A percentile compares a stretch with the other conserved stretches of the same genome.
phyloP scores from a whole-genome alignment of 2,797 vertebrate genomes.

The Mallotus villosus region DNA sequence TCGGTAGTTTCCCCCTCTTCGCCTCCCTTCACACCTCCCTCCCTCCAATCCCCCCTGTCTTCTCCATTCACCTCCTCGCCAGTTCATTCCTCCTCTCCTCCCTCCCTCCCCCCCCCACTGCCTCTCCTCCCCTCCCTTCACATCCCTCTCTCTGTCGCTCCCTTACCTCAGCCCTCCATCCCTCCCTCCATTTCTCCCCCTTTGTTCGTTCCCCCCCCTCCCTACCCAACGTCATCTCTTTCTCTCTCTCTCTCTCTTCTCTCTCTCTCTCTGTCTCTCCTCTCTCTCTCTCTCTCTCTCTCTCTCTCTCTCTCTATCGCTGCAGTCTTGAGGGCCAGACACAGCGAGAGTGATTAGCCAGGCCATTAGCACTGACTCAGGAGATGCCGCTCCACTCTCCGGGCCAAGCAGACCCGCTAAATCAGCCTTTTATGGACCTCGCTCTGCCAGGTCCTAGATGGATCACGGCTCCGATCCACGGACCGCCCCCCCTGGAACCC shows the following conservation, averaged over 20 bases:
- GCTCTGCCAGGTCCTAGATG: constrained; percentile 20
- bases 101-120: neutral
- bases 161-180: neutral
- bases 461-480: constrained; percentile 21
- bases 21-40: no score
- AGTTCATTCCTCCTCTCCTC: neutral
- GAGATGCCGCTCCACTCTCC: constrained; percentile 26
- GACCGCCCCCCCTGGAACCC: neutral
- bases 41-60: no score
- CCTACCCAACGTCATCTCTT: neutral
- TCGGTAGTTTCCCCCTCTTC: neutral
- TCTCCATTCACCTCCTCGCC: neutral
- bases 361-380: constrained; percentile 38
- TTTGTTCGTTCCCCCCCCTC: neutral
- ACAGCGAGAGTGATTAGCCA: constrained; percentile 47
- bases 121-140: neutral
- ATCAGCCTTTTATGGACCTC: constrained; percentile 37
- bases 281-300: constrained; percentile 10
- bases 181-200: neutral
- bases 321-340: constrained; percentile 28
- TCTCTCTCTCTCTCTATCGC: constrained; percentile 14
- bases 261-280: constrained; percentile 17
- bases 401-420: constrained; percentile 22
- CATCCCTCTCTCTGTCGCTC: neutral
- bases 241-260: constrained; percentile 9